A percentile compares a stretch with the other conserved stretches of the same genome.
These are phyloP conservation scores for Jordanella pulchra DNA, from an alignment of 2,797 vertebrate species.

Conservation along the genomic window DNA sequence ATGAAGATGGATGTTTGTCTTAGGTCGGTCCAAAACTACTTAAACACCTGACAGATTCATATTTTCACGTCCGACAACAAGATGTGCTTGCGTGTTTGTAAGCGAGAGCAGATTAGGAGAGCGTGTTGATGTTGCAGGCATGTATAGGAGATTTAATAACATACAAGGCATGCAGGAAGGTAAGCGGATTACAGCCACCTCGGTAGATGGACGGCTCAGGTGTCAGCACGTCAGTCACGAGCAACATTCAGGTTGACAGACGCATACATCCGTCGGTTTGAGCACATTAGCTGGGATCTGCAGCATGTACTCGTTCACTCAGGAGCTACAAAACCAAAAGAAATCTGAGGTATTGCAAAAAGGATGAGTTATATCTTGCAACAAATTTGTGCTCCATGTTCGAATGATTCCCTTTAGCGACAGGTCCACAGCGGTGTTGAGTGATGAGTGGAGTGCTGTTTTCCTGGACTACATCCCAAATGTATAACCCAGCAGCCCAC, in stretches of 20 bases:
- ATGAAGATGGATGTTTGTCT: not conserved
- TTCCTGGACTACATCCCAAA: slow-evolving; percentile 28
- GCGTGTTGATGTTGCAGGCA: slow-evolving; percentile 31
- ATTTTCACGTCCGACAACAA: slow-evolving; percentile 9
- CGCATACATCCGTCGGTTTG: slow-evolving; percentile 16
- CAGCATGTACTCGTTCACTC: not conserved
- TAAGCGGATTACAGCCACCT: slow-evolving; percentile 64
- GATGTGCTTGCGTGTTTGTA: slow-evolving; percentile 10
- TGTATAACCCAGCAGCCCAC: slow-evolving; percentile 34
- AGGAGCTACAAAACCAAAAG: not conserved
- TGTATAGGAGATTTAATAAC: slow-evolving; percentile 44
- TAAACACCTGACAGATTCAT: slow-evolving; percentile 16
- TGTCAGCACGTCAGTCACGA: slow-evolving; percentile 56
- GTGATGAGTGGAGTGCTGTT: slow-evolving; percentile 27
- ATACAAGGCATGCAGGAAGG: slow-evolving; percentile 31
- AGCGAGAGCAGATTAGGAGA: slow-evolving; percentile 37
- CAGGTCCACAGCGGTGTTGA: slow-evolving; percentile 42
- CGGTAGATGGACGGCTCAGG: slow-evolving; percentile 53
- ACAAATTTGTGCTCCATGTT: slow-evolving; percentile 9
- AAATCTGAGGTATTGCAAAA: slow-evolving; percentile 1
- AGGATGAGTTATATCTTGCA: slow-evolving; percentile 10
- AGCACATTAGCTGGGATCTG: slow-evolving; percentile 30
- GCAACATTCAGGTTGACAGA: slow-evolving; percentile 31
- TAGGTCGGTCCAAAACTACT: not conserved
- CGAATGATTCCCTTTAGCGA: slow-evolving; percentile 5